Base-by-base conservation (phyloP, 2,888 invertebrate species). In the Pollenia labialis region DNA sequence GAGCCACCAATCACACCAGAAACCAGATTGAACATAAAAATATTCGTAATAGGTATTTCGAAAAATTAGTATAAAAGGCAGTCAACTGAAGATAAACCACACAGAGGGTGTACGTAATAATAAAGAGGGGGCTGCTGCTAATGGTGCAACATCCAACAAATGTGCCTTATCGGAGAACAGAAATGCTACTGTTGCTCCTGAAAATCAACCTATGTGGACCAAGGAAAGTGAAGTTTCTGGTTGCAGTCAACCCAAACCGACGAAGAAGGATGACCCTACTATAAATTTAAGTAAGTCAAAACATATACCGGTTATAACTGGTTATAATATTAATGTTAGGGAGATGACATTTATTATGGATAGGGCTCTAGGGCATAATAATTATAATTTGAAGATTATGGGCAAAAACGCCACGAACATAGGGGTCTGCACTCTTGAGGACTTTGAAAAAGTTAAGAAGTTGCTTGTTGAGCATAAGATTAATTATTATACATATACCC, bases 391-490 rank as follows among this genome's bases (percentile, higher is more conserved):
- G 42, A 62, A 46, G 4, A 18, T 64, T 7, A 12, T 64, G 10
- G 18, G 46, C 4, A 64, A 6, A 14, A 64, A 64, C 11, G 44
- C 44, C 14, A 64, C 64, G 12, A 64, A 64, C 6, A 64, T 64
- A 62, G 64, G 16, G 64, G 64, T 44, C n/a, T 64, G 64, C 64
- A 64, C 64, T 14, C 42, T 42, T 10, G 23, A 44, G 8, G 62
- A 62, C n/a, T 62, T 42, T 16, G 14, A 16, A 9, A 64, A 18
- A 11, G 6, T 64, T 7, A 46, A 64, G 16, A 6, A 1, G 4
- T 14, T 46, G 1, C 46, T 64, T 16, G 12, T 16, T 6, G 16
- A 44, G 12, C 16, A 46, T 16, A 12, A 12, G 10, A 11, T 64
- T 10, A 44, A 46, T 10, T 64, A 44, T 18, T 64, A 42, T 18